phyloP scores from a whole-genome alignment of 1,140 invertebrate genomes.

The Telenomus remus region DNA sequence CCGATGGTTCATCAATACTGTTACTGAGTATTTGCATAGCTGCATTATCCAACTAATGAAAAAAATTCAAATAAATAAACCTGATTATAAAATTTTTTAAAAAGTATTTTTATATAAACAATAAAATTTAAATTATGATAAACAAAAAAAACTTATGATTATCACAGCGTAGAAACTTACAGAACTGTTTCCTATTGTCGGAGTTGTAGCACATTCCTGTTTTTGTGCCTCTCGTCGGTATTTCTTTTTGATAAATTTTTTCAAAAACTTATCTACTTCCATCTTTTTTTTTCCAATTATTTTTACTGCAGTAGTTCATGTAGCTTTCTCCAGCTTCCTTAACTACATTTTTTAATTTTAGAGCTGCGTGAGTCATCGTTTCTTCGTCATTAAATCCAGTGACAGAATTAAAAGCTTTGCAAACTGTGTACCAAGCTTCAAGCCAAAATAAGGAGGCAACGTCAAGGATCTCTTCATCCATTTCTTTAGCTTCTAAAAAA shows the following conservation, averaged over 20 bases:
- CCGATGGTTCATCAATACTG: too few relatives aligned
- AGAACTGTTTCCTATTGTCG: too few relatives aligned
- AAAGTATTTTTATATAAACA: too few relatives aligned
- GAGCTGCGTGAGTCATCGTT: slow-evolving; percentile 9
- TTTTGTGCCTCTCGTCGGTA: not conserved
- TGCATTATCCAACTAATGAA: too few relatives aligned
- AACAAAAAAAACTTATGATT: too few relatives aligned
- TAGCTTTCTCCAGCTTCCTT: slow-evolving; percentile 9
- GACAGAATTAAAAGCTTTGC: slow-evolving; percentile 6
- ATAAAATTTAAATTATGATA: too few relatives aligned
- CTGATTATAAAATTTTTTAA: too few relatives aligned
- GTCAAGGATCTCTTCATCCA: not conserved
- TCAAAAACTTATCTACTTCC: slow-evolving; percentile 15
- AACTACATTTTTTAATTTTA: slow-evolving; percentile 12
- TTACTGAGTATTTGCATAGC: too few relatives aligned
- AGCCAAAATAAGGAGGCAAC: not conserved
- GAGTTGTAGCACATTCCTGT: too few relatives aligned
- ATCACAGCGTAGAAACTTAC: too few relatives aligned
- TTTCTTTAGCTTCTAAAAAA: not conserved
- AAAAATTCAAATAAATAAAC: too few relatives aligned
- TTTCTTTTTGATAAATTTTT: slow-evolving; percentile 13
- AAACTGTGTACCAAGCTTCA: not conserved
- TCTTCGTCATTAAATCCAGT: slow-evolving; percentile 7
- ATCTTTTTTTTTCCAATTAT: not conserved
- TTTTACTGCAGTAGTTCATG: slow-evolving; percentile 5